Conservation (phyloP, 2,797 vertebrate genomes). For the Clarias platycephalus region DNA sequence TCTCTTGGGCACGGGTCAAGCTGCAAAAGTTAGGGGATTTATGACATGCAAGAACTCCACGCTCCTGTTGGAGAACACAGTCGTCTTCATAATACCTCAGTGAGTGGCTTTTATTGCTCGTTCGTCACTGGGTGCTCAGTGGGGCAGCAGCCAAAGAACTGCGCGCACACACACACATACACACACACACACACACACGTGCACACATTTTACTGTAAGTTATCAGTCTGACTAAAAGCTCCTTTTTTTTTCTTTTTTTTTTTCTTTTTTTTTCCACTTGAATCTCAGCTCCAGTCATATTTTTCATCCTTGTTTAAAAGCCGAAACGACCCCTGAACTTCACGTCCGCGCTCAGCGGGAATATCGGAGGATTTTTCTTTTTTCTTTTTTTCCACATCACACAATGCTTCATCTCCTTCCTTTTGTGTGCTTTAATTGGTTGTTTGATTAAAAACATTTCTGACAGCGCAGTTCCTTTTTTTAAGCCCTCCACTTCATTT, state of each 20-base stretch:
- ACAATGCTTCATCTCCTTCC: constrained; percentile 15
- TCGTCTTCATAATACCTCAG: constrained; percentile 7
- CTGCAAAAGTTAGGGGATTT: constrained; percentile 23
- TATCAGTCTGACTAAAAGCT: constrained; percentile 5
- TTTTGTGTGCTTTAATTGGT: constrained; percentile 37
- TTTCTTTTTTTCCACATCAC: background rate
- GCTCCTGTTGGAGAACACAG: constrained; percentile 19
- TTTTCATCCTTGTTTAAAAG: constrained; percentile 8
- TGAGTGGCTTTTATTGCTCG: constrained; percentile 27
- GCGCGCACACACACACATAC: background rate
- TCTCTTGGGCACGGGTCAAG: constrained; percentile 46
- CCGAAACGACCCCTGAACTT: background rate
- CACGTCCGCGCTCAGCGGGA: background rate
- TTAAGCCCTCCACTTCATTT: background rate
- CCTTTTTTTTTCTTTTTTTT: background rate
- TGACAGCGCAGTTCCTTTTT: background rate
- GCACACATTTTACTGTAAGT: background rate
- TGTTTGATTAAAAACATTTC: background rate
- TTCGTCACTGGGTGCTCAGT: constrained; percentile 22
- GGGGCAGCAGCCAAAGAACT: constrained; percentile 18
- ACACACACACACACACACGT: background rate
- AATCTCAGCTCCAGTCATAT: background rate
- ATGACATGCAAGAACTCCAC: constrained; percentile 8
- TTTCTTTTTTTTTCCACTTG: background rate
- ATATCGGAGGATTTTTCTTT: constrained; percentile 42